A percentile compares a stretch with the other conserved stretches of the same genome.
phyloP scores from a whole-genome alignment of 2,113 vertebrate species.

The Solea senegalensis region DNA sequence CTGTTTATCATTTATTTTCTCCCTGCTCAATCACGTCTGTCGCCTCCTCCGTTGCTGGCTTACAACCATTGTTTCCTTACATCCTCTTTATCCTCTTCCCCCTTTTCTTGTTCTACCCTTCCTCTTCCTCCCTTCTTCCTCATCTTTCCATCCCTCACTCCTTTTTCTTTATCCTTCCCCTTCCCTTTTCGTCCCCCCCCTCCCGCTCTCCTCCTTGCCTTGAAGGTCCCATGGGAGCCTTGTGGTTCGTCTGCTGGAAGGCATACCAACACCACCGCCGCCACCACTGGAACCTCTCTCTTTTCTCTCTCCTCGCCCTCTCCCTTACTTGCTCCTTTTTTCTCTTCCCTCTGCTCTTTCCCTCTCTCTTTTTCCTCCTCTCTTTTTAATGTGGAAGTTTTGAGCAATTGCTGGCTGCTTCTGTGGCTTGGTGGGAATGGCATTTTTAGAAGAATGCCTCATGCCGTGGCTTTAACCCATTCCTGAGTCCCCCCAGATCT shows the following conservation, averaged over 20 bases:
- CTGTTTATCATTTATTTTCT: slow-evolving; percentile 71
- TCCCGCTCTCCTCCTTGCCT: slow-evolving; percentile 53
- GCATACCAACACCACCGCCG: slow-evolving; percentile 77
- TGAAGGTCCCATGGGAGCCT: slow-evolving; percentile 73
- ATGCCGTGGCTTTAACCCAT: slow-evolving; percentile 80
- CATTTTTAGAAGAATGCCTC: slow-evolving; percentile 85
- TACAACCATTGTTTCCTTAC: slow-evolving; percentile 22
- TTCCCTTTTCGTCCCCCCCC: background rate
- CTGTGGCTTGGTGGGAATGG: slow-evolving; percentile 82
- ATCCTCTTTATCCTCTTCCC: slow-evolving; percentile 26
- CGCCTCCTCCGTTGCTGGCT: slow-evolving; percentile 10
- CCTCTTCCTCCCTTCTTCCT: slow-evolving; percentile 26
- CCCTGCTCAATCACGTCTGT: slow-evolving; percentile 28
- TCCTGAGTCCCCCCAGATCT: slow-evolving; percentile 64
- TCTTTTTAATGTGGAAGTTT: slow-evolving; percentile 86
- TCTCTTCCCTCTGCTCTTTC: slow-evolving; percentile 37
- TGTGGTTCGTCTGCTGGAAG: slow-evolving; percentile 81
- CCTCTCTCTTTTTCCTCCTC: slow-evolving; percentile 56
- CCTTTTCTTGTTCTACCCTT: slow-evolving; percentile 22
- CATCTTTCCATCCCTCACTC: slow-evolving; percentile 34
- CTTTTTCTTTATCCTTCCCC: slow-evolving; percentile 11
- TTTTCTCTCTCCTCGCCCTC: slow-evolving; percentile 53
- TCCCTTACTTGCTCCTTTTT: slow-evolving; percentile 36
- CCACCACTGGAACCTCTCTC: slow-evolving; percentile 80
- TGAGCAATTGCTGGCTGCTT: slow-evolving; percentile 83